A percentile compares a stretch with the other conserved stretches of the same genome.
Evolutionary conservation across 2,888 invertebrate species (phyloP).

Genomic region (Prenolepis imparis): DNA sequence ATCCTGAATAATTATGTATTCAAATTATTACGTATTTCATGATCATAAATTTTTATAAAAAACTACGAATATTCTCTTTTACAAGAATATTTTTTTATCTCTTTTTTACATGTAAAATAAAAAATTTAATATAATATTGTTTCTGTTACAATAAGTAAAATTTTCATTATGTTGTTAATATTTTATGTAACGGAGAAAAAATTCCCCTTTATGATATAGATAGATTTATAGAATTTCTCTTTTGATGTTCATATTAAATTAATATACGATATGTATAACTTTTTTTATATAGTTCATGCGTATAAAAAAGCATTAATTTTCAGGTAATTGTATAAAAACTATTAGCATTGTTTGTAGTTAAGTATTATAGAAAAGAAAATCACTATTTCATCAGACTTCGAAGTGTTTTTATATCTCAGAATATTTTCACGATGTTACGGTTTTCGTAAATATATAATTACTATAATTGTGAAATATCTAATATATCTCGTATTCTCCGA

Average conservation of each 20-base stretch:
- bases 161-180: not conserved
- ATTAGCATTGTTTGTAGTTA: not conserved
- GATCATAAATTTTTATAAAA: not conserved
- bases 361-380: not conserved
- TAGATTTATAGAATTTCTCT: not conserved
- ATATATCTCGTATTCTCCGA: not conserved
- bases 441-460: constrained; percentile 1
- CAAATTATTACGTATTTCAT: constrained; percentile 6
- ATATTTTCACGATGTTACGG: not conserved
- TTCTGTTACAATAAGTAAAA: not conserved
- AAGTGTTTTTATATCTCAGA: not conserved
- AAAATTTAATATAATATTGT: not conserved
- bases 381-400: not conserved
- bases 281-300: not conserved
- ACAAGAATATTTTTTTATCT: not conserved
- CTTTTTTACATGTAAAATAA: not conserved
- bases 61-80: not conserved
- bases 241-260: not conserved
- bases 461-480: not conserved
- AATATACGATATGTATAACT: not conserved
- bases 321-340: not conserved
- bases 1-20: constrained; percentile 13
- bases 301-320: not conserved
- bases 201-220: not conserved
- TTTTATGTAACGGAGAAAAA: not conserved